Evolutionary conservation across 2,797 vertebrate genomes (phyloP), one percentile per base, ranked within the genome.

Genomic region (Dicrostonyx torquatus): DNA sequence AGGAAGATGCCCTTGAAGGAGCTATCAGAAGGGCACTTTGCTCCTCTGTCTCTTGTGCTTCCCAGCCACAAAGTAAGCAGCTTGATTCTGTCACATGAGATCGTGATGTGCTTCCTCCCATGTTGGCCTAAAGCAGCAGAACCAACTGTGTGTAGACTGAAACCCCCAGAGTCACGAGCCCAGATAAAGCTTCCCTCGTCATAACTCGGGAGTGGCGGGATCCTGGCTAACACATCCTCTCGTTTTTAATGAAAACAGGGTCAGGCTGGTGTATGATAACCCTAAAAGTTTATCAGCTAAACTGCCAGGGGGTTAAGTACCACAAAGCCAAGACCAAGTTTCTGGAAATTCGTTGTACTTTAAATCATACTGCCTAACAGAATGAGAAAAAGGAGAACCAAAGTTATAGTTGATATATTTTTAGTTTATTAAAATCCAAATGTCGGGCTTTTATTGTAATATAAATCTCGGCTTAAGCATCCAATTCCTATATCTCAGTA

Each of bases 381-480:
- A 73, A 62, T 62, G 6, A 82, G 11, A 91, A 85, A 15, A 24
- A 48, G 37, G 24, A 20, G 29, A 15, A 86, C 29, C 87, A 79
- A 96, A 76, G 73, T 17, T 22, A 83, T 34, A 93, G 48, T 5
- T 72, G 53, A 45, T 64, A 24, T 60, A 29, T 70, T 82, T 78
- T 72, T 83, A 92, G 88, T 29, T 70, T 78, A 3, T 20, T 53
- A 78, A 89, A 87, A 66, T 18, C 13, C 34, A 92, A 94, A 84
- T 60, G 60, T 26, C 7, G 20, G 26, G 34, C 12, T 88, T 96
- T 91, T 37, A 76, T 73, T 73, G 66, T 37, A 80, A 55, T 73
- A 80, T 34, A 77, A 70, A 86, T 64, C 15, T 50, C 78, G 43
- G 60, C 34, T 75, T 92, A 93, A 87, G 13, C 6, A 64, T 12